Base-by-base conservation (phyloP, 1,140 invertebrate species). In the Drosophila pachea region DNA sequence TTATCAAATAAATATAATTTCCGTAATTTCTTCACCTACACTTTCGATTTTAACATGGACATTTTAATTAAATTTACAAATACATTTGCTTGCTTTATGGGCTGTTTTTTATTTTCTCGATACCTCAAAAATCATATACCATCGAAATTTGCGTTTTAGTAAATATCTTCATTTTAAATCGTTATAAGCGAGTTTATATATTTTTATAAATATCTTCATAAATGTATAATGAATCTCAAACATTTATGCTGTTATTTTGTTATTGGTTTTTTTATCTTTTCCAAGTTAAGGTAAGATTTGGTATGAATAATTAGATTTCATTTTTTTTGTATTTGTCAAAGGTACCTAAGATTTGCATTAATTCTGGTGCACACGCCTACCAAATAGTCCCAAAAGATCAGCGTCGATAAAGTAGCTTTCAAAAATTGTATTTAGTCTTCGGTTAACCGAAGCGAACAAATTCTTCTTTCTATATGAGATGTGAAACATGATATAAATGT, bases 271-370 rank as follows among this genome's bases (percentile, higher is more conserved):
- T 61, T 38, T 43, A 12, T 60, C 0, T 16, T 32, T 33, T 56
- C 33, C 7, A 62, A 7, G 40, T 65, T 42, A 71, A 29, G 33
- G 9, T 47, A 38, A 35, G 42, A 61, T 59, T 62, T 42, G 64
- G 63, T 70, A 74, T 70, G 63, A 54, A 76, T 76, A 65, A 62
- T 74, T 78, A 68, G 11, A 11, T 47, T 11, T 47, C 22, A 16
- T 68, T 40, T 6, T 43, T 45, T 58, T 43, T 22, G 14, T 45
- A 22, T 45, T 45, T 78, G 78, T 77, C 64, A 84, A 83, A 83
- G 78, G 78, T 83, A 83, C 78, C 78, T 79, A 83, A 79, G 79
- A 83, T 83, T 84, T 83, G 68, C 79, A 69, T 83, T 78, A 72
- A 68, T 78, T 83, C 61, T 78, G 56, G 56, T 63, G 48, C 29